phyloP scores from a whole-genome alignment of 2,797 vertebrate species.

The Eleutherodactylus coqui region DNA sequence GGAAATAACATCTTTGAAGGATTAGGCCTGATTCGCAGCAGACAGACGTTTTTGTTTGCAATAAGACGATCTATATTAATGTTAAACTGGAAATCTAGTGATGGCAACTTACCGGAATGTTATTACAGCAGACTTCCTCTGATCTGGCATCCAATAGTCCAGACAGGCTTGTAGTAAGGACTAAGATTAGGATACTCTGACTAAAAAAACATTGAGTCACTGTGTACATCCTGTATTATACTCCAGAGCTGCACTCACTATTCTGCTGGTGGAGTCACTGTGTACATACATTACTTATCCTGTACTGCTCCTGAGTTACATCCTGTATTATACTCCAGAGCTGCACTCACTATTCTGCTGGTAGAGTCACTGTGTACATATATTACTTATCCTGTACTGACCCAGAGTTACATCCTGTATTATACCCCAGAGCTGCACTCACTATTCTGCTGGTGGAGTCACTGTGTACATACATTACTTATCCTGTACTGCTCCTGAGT shows the following conservation, averaged over 20 bases:
- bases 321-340: too few relatives aligned
- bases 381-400: too few relatives aligned
- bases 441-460: too few relatives aligned
- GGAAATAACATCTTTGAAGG: slow-evolving; percentile 45
- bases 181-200: background rate
- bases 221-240: background rate
- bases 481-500: too few relatives aligned
- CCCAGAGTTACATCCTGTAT: too few relatives aligned
- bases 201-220: background rate
- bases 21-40: slow-evolving; percentile 18
- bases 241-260: too few relatives aligned
- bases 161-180: background rate
- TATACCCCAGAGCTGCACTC: too few relatives aligned
- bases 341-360: too few relatives aligned
- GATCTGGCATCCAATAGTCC: background rate
- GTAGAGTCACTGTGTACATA: too few relatives aligned
- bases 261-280: too few relatives aligned
- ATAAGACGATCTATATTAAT: background rate
- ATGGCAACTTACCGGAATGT: background rate
- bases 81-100: background rate
- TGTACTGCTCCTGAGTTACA: too few relatives aligned
- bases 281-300: background rate
- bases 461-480: background rate
- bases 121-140: background rate
- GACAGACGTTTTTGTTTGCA: slow-evolving; percentile 19